Base-by-base conservation (phyloP, 2,888 invertebrate genomes). In the Miltochrista miniata region DNA sequence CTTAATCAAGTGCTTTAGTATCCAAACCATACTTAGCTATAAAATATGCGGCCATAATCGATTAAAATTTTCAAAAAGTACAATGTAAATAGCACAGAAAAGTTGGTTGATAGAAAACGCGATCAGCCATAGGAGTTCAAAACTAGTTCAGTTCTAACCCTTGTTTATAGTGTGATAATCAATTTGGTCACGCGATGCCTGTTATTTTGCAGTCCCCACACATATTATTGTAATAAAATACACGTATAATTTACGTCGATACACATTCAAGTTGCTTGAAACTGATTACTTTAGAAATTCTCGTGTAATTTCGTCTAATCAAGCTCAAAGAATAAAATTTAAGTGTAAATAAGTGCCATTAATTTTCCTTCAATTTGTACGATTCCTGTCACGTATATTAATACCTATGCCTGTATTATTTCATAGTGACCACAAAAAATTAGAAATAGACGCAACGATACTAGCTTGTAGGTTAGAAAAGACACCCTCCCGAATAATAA, bases 151-250 rank as follows among this genome's bases (percentile, higher is more conserved):
- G 66, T 59, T 62, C 67, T 70, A 68, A 68, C 67, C 63, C 55
- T 57, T 76, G 73, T 77, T 81, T 82, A 82, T 72, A 44, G 75
- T 68, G 80, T 79, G 79, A 78, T 83, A 83, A 84, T 81, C 75
- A 80, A 78, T 72, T 70, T 54, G 48, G 77, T 76, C 82, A 83
- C 83, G 82, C 81, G 68, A 83, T 48, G 12, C 36, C 36, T 24
- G 18, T 41, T 47, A 58, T 54, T 54, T 49, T 45, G 40, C 45
- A 38, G 58, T 54, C 51, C 56, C 63, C 45, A 63, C 38, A 38
- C 31, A 24, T 24, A 24, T 24, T 24, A 5, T 24, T 37, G 29
- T 31, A 31, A 15, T 34, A 36, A 39, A 39, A 13, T 7, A 30
- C 13, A 13, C 13, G 30, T 45, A 34, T 15, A 30, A 44, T 46